Percentiles rank a stretch among this genome's conserved stretches.
phyloP scores from a whole-genome alignment of 2,797 vertebrate genomes.

The Chiroxiphia lanceolata region DNA sequence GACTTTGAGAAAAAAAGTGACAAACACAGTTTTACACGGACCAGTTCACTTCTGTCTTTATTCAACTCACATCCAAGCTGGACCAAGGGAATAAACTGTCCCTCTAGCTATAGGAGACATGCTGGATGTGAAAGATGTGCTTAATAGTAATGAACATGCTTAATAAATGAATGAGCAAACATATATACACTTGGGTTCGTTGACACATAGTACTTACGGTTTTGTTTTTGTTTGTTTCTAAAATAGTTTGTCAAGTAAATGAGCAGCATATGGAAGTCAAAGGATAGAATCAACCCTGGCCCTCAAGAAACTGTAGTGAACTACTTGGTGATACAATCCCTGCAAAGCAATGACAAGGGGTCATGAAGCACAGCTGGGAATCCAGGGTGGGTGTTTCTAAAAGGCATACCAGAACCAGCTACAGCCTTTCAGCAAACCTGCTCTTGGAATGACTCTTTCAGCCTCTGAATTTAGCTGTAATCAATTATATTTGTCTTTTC shows the following conservation, averaged over 20 bases:
- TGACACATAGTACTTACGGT: not conserved
- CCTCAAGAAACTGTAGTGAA: not conserved
- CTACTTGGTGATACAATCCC: not conserved
- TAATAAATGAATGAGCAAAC: not conserved
- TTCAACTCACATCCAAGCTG: not conserved
- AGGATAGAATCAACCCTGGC: not conserved
- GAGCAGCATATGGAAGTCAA: not conserved
- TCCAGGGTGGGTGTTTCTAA: slow-evolving; percentile 1
- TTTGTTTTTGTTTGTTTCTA: not conserved
- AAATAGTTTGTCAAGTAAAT: not conserved
- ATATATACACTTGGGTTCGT: not conserved
- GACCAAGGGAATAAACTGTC: not conserved
- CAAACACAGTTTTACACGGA: not conserved
- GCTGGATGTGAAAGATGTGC: not conserved
- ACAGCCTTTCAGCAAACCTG: not conserved
- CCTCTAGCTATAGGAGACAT: not conserved
- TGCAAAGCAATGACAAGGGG: not conserved
- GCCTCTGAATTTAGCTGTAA: not conserved
- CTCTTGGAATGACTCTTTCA: not conserved
- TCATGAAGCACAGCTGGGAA: slow-evolving; percentile 43
- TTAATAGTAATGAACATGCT: not conserved
- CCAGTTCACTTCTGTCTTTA: not conserved
- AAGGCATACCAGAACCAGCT: not conserved
- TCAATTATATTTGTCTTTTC: not conserved
- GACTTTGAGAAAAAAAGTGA: not conserved